A percentile compares a stretch with the other conserved stretches of the same genome.
Evolutionary conservation across 2,113 vertebrate species (phyloP).

Genomic region (Chloropsis cyanopogon): DNA sequence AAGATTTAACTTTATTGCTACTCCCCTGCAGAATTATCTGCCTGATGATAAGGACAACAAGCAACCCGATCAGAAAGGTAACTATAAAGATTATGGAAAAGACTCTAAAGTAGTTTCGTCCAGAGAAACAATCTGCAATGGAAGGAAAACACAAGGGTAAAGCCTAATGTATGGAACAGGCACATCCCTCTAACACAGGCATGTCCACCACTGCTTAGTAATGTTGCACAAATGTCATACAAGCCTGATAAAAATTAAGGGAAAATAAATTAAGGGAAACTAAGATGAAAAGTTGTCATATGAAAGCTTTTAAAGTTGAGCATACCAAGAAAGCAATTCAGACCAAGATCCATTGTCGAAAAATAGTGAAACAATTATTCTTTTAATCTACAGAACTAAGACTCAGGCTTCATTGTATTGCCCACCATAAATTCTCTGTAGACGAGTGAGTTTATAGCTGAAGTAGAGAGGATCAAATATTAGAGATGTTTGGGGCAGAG

Average conservation of each 20-base stretch:
- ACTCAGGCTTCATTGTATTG: background rate
- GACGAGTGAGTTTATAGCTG: background rate
- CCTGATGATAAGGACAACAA: constrained; percentile 84
- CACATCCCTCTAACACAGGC: background rate
- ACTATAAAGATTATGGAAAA: constrained; percentile 91
- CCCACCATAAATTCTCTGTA: background rate
- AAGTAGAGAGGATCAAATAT: background rate
- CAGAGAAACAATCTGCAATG: constrained; percentile 84
- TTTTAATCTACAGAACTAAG: background rate
- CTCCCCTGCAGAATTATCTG: constrained; percentile 81
- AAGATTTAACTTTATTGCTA: constrained; percentile 72
- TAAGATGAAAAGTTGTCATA: background rate
- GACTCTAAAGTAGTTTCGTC: constrained; percentile 81
- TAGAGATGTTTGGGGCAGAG: background rate
- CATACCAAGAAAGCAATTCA: background rate
- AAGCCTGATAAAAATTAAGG: background rate
- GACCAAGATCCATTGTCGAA: background rate
- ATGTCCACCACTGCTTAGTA: background rate
- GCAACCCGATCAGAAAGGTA: constrained; percentile 89
- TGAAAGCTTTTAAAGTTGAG: background rate
- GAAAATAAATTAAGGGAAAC: background rate
- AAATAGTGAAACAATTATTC: background rate
- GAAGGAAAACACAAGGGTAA: constrained; percentile 48
- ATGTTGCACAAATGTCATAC: background rate
- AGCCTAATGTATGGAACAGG: background rate